phyloP scores from a whole-genome alignment of 2,113 vertebrate genomes.

The Antennarius striatus region DNA sequence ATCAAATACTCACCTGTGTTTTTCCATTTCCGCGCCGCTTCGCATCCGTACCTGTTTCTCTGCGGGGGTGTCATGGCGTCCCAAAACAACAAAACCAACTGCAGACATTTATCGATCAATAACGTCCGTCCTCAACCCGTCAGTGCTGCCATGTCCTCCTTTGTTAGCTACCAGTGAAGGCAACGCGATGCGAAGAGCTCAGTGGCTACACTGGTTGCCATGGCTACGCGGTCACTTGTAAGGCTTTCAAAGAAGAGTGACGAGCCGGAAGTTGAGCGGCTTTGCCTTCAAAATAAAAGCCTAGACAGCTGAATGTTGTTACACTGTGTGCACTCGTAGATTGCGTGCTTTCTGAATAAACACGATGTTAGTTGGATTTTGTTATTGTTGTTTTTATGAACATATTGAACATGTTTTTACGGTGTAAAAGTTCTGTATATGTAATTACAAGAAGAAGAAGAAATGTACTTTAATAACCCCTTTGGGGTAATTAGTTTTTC shows the following conservation, averaged over 20 bases:
- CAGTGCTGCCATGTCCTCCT: background rate
- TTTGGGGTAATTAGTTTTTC: too few relatives aligned
- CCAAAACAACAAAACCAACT: background rate
- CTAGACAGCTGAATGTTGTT: too few relatives aligned
- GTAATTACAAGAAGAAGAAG: too few relatives aligned
- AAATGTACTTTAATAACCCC: too few relatives aligned
- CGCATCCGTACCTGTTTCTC: slow-evolving; percentile 52
- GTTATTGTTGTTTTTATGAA: too few relatives aligned
- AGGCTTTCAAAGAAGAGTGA: background rate
- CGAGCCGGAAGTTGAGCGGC: too few relatives aligned
- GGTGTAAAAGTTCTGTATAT: too few relatives aligned
- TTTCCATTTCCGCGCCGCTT: slow-evolving; percentile 56
- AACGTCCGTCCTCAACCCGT: background rate
- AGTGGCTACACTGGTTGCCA: slow-evolving; percentile 46
- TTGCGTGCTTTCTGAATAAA: too few relatives aligned
- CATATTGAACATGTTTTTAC: too few relatives aligned
- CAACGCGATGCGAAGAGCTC: slow-evolving; percentile 37
- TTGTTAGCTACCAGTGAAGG: slow-evolving; percentile 5
- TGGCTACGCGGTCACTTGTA: slow-evolving; percentile 42
- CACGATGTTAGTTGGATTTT: too few relatives aligned
- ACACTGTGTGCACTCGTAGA: too few relatives aligned
- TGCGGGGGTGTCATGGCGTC: slow-evolving; percentile 58
- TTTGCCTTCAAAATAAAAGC: too few relatives aligned
- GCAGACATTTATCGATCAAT: background rate
- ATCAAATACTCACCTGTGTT: slow-evolving; percentile 54